A percentile compares a stretch with the other conserved stretches of the same genome.
Conservation (phyloP, 2,797 vertebrate species). For the Alfaro cultratus region DNA sequence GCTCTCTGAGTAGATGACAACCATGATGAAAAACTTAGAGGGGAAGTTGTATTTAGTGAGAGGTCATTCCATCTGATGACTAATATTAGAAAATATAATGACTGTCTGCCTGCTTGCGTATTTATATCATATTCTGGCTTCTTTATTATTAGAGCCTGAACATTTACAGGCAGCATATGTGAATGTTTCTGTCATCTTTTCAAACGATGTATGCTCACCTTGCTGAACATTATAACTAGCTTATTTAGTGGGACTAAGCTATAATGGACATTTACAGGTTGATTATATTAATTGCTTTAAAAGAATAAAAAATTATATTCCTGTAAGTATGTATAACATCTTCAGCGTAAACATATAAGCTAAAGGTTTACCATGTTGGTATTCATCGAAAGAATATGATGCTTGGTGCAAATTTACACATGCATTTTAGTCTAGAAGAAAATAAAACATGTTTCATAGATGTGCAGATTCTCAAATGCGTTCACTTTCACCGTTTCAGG, state of each 20-base stretch:
- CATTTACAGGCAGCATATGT: not conserved
- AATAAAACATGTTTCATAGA: not conserved
- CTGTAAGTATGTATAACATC: not conserved
- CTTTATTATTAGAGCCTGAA: not conserved
- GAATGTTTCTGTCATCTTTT: constrained; percentile 1
- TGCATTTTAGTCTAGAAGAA: not conserved
- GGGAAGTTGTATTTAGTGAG: constrained; percentile 30
- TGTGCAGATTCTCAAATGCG: no score
- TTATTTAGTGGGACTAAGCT: not conserved
- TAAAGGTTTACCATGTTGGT: not conserved
- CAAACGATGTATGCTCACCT: not conserved
- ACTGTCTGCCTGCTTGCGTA: constrained; percentile 6
- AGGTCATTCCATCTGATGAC: constrained; percentile 16
- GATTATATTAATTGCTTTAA: not conserved
- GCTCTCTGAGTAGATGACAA: constrained; percentile 19
- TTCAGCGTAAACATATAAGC: not conserved
- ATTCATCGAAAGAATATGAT: not conserved
- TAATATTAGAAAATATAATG: constrained; percentile 17
- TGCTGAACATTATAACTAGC: not conserved
- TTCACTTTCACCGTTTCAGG: not conserved
- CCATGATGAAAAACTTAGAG: constrained; percentile 23
- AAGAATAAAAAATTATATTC: not conserved
- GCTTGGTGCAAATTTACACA: not conserved
- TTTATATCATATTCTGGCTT: constrained; percentile 16
- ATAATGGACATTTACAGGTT: not conserved